Base-by-base conservation (phyloP, 2,888 invertebrate species). In the Lymantria monacha region DNA sequence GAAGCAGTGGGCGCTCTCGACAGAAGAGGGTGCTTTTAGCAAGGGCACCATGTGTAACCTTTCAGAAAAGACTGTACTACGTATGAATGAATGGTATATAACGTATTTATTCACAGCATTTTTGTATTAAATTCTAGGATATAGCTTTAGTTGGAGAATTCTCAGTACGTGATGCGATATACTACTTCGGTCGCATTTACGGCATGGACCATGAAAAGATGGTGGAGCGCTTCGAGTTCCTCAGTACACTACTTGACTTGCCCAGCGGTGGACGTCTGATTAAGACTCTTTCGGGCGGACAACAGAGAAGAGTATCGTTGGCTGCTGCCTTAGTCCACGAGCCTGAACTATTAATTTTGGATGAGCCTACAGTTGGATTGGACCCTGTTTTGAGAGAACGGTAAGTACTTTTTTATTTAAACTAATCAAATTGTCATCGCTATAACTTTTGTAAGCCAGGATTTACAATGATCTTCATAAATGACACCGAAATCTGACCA, bases 311-410 rank as follows among this genome's bases (percentile, higher is more conserved):
- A 47, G 95, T 98, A 0, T 98, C 98, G 0, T 94, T 98, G 61
- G 97, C 97, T 0, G 96, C 96, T 7, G 97, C 98, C 0, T 86
- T 98, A 74, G 93, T 98, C 0, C 97, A 98, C 74, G 95, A 95
- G 64, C 98, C 98, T 0, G 96, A 97, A 78, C 83, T 98, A 31
- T 88, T 98, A 30, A 97, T 98, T 55, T 84, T 98, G 69, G 98
- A 98, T 74, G 98, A 98, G 76, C 98, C 98, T 0, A 98, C 98
- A 0, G 98, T 97, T n/a, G 98, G 98, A 0, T 92, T 98, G 53
- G 98, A 98, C 88, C 98, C 98, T 0, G 93, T 98, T 59, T 85
- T 98, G 48, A 92, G 97, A 79, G 95, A 96, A 81, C 94, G 94
- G 96, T 95, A 79, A 86, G 90, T 72, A 0, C n/a, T 8, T n/a